Base-by-base conservation (phyloP, 2,797 vertebrate species). In the Phalanger gymnotis region DNA sequence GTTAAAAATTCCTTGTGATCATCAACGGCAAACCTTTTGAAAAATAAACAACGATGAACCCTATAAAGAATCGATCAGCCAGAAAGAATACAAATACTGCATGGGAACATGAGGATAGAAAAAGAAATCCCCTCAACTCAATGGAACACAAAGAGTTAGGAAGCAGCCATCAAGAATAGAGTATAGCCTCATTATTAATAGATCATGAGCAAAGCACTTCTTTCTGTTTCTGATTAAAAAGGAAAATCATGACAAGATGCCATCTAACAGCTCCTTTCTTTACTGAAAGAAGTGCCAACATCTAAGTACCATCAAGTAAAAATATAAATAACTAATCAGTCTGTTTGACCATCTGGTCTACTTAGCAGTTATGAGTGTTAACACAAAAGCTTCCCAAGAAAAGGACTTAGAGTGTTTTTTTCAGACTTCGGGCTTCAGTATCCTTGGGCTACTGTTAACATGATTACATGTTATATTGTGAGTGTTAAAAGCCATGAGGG, bases 141-240 rank as follows among this genome's bases (percentile, higher is more conserved):
- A 51, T 53, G 91, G 95, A 61, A 94, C 27, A 54, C 34, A 89
- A 92, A 95, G 94, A 95, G 94, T 93, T 91, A 92, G 94, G 92
- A 95, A 94, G 92, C 90, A 91, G 95, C 91, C 91, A 93, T 96
- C 87, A 93, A 91, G 94, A 57, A 94, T 95, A 92, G 31, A 55
- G 92, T 54, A 31, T 0, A 92, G 96, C 7, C 90, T 56, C n/a
- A 52, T 91, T 96, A 95, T 93, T 96, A 95, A 96, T 51, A 96
- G 95, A 92, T 54, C 81, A 94, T 81, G 54, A 95, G 92, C 95
- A 91, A 96, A 94, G 81, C 81, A 34, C 40, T 91, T 87, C 47
- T 96, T 97, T 96, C 92, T 93, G 53, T 58, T 54, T 94, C 51
- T 95, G 61, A 97, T 97, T 96, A 95, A 97, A 97, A 97, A 97